Evolutionary conservation across 2,888 invertebrate species (phyloP), one percentile per base, ranked within the genome.

Genomic region (Drosophila helvetica): DNA sequence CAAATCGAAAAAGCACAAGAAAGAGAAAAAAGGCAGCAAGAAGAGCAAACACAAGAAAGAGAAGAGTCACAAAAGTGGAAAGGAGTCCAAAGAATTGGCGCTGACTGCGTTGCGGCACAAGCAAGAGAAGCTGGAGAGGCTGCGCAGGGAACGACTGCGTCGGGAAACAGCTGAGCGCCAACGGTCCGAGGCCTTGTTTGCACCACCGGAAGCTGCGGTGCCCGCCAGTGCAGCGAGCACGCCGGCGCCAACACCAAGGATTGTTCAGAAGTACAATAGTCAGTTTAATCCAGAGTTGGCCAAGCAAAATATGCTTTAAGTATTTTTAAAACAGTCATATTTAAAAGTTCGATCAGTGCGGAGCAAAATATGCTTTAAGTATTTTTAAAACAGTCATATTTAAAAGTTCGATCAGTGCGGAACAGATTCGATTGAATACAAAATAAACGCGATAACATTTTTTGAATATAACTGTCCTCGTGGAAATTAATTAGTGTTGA

Each of bases 271-370:
- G 92, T 99, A 99, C 90, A 98, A 98, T 93, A 98, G 98, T 3
- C 98, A 99, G 91, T 99, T 98, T 91, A 99, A 98, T 93, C 99
- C 99, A 18, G 95, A 96, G 91, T 91, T 97, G 57, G 97, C 97
- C 15, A 94, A 96, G 86, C 97, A 97, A 92, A 97, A 97, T 93
- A 90, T 91, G 89, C 63, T 81, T 22, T 91, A 66, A 12, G 1
- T 33, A 12, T 15, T 33, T 33, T 12, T 15, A 33, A 5, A 33
- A 15, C 33, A 33, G 12, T 33, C 4, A 15, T 33, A 33, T 15
- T 15, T 30, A 10, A 3, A 30, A 30, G 30, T 22, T 22, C 22
- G 22, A n/a, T n/a, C n/a, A n/a, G n/a, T n/a, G n/a, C n/a, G n/a
- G n/a, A n/a, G 22, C 97, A 97, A 92, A 97, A 97, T 93, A 89